A percentile compares a stretch with the other conserved stretches of the same genome.
Evolutionary conservation across 1,140 invertebrate genomes (phyloP).

Genomic region (Archegozetes longisetosus): DNA sequence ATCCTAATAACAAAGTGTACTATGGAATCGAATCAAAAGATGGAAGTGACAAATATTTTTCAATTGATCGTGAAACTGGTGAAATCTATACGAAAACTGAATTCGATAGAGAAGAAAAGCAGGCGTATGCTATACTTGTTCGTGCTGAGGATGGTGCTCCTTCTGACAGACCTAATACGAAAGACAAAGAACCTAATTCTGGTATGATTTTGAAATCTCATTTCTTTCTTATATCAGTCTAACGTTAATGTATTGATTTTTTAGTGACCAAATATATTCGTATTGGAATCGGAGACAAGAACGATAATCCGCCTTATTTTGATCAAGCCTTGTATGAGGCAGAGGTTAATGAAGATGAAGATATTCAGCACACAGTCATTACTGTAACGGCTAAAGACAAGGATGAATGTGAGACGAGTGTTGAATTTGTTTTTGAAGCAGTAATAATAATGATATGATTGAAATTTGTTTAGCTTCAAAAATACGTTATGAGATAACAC

Average conservation of each 20-base stretch:
- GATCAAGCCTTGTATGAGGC: slow-evolving; percentile 88
- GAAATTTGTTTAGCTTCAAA: slow-evolving; percentile 59
- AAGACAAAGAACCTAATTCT: slow-evolving; percentile 42
- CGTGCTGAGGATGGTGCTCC: slow-evolving; percentile 80
- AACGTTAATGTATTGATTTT: slow-evolving; percentile 14
- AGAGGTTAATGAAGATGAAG: slow-evolving; percentile 92
- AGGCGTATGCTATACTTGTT: slow-evolving; percentile 83
- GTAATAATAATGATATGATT: background rate
- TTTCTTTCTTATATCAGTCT: background rate
- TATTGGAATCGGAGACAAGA: slow-evolving; percentile 56
- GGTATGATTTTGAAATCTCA: slow-evolving; percentile 8
- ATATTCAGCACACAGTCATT: slow-evolving; percentile 87
- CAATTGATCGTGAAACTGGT: slow-evolving; percentile 80
- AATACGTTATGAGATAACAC: slow-evolving; percentile 96
- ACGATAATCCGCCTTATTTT: slow-evolving; percentile 95
- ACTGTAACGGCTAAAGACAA: slow-evolving; percentile 94
- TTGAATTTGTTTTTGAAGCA: slow-evolving; percentile 29
- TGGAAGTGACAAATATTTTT: slow-evolving; percentile 83
- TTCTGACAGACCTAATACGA: slow-evolving; percentile 74
- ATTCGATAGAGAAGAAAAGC: slow-evolving; percentile 78
- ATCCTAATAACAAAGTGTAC: slow-evolving; percentile 79
- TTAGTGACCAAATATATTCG: slow-evolving; percentile 38
- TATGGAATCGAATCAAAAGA: slow-evolving; percentile 76
- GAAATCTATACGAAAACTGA: slow-evolving; percentile 84
- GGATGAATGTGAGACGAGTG: slow-evolving; percentile 96